Evolutionary conservation across 1,140 invertebrate species (phyloP).

Genomic region (Thaumatotibia leucotreta): DNA sequence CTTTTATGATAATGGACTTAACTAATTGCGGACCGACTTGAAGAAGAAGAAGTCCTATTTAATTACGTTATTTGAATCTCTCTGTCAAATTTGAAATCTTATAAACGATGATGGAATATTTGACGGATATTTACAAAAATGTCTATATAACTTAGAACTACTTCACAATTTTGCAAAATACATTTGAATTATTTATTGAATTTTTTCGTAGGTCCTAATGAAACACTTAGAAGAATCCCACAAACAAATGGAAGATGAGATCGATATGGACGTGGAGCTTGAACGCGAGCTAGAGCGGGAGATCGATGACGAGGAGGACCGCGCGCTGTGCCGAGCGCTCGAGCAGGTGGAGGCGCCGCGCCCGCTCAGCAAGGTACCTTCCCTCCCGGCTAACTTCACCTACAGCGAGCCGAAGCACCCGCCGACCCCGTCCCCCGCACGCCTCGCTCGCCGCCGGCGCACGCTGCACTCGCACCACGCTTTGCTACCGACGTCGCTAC

Average conservation of each 20-base stretch:
- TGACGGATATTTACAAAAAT: no score
- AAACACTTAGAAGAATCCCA: slow-evolving; percentile 99
- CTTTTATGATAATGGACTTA: slow-evolving; percentile 1
- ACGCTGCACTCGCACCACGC: slow-evolving; percentile 68
- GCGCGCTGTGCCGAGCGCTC: slow-evolving; percentile 76
- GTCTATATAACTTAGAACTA: no score
- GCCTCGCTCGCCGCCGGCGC: slow-evolving; percentile 42
- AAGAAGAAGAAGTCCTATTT: background rate
- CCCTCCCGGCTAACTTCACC: slow-evolving; percentile 82
- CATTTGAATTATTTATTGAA: background rate
- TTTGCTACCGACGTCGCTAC: slow-evolving; percentile 51
- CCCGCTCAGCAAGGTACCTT: slow-evolving; percentile 78
- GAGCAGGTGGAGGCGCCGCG: slow-evolving; percentile 49
- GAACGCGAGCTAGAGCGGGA: slow-evolving; percentile 88
- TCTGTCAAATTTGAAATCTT: no score
- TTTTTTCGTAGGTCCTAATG: slow-evolving; percentile 85
- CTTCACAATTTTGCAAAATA: no score
- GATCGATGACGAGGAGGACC: slow-evolving; percentile 85
- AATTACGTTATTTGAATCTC: no score
- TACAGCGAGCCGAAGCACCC: slow-evolving; percentile 79
- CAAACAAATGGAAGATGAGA: slow-evolving; percentile 95
- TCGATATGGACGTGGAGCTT: slow-evolving; percentile 93
- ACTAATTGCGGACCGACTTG: background rate
- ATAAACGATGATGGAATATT: no score
- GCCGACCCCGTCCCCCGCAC: slow-evolving; percentile 54